Conservation (phyloP, 2,113 vertebrate genomes). For the Muscicapa adusta region DNA sequence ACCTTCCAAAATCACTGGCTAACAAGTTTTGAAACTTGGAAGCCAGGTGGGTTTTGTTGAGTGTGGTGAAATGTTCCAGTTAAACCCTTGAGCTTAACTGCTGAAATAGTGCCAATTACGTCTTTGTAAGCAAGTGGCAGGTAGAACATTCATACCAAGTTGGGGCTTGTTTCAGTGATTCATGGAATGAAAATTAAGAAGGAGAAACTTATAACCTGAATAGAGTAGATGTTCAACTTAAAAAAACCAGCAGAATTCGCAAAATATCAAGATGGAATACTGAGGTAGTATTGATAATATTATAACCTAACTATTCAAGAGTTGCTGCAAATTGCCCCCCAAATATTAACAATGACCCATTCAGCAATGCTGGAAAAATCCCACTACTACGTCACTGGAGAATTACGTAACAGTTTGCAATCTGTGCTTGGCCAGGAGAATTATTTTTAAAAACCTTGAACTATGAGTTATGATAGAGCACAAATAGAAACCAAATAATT, state of each 20-base stretch:
- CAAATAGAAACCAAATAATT: constrained; percentile 8
- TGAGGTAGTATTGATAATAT: background rate
- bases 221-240: background rate
- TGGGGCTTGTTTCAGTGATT: background rate
- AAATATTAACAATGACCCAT: background rate
- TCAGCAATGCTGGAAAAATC: constrained; percentile 12
- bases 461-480: background rate
- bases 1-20: background rate
- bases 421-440: background rate
- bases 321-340: rapidly evolving
- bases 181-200: constrained; percentile 4
- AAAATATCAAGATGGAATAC: background rate
- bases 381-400: background rate
- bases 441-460: constrained; percentile 27
- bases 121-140: background rate
- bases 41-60: background rate
- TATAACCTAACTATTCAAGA: background rate
- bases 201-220: background rate
- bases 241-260: background rate
- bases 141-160: background rate
- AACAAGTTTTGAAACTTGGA: constrained; percentile 7
- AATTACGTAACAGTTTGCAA: constrained; percentile 6
- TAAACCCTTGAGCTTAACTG: background rate
- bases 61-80: background rate
- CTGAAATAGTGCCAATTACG: background rate